phyloP scores from a whole-genome alignment of 2,797 vertebrate species.

The Helicolenus hilgendorfi region DNA sequence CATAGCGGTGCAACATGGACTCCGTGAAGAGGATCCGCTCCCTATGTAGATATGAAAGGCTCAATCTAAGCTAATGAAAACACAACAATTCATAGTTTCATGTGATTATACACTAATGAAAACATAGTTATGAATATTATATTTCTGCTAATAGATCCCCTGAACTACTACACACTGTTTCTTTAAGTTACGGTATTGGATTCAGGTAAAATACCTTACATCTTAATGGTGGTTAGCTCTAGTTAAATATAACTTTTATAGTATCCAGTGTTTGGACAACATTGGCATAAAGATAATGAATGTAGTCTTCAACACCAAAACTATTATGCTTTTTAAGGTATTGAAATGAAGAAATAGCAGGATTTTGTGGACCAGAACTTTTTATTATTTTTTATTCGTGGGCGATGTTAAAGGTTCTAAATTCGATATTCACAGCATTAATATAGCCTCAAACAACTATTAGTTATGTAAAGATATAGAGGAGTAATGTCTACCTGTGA shows the following conservation, averaged over 20 bases:
- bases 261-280: neutral
- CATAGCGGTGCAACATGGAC: too few species aligned
- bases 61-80: too few species aligned
- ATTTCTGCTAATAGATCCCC: too few species aligned
- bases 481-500: neutral
- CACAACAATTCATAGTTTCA: too few species aligned
- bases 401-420: neutral
- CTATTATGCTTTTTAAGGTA: neutral
- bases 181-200: neutral
- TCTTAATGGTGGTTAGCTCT: neutral
- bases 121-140: too few species aligned
- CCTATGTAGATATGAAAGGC: too few species aligned
- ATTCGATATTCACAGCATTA: neutral
- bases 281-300: neutral
- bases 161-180: too few species aligned
- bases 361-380: neutral
- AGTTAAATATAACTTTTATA: neutral
- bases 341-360: neutral
- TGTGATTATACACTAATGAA: too few species aligned
- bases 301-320: neutral
- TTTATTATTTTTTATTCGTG: neutral
- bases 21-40: too few species aligned
- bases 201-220: neutral
- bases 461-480: neutral
- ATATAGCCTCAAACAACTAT: neutral